Base-by-base conservation (phyloP, 2,888 invertebrate species). In the Microctonus hyperodae region DNA sequence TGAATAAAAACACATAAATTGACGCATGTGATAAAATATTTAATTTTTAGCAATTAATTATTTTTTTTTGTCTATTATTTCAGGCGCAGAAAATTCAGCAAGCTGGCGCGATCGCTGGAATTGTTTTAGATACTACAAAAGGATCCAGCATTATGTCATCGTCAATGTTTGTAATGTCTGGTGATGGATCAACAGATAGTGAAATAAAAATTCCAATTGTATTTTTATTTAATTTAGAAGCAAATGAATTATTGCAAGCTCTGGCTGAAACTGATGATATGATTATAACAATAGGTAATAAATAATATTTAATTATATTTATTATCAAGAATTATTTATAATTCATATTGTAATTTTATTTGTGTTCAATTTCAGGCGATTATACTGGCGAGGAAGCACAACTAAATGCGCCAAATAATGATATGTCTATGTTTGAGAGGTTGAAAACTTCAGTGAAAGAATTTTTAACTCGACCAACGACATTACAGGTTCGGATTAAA, bases 121-220 rank as follows among this genome's bases (percentile, higher is more conserved):
- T 98, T 76, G 92, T 98, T 44, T 85, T 93, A 70, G 95, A 96
- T 85, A 95, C 96, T 83, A 88, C 91, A 11, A 87, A 89, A 4
- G 92, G 89, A 31, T 91, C 93, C 37, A 91, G 92, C 63, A 89
- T 91, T 51, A 88, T 90, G 33, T 90, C 88, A 60, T 91, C 93
- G 1, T 91, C 94, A 0, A 89, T 96, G 86, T 98, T 98, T 85
- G 96, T 96, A 4, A 98, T 98, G 98, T 96, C 96, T 0, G 96
- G 96, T 1, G 97, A 98, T 84, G 96, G 95, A 0, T 81, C 78
- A 62, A 78, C 77, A 44, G 88, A 86, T 1, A 91, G 93, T 73
- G 94, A 96, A 81, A 92, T 97, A 7, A 88, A 86, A 72, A 96
- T 97, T 78, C 96, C 97, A 0, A 89, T 95, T n/a, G 93, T 96